Conservation (phyloP, 2,113 vertebrate species). For the Talpa occidentalis region DNA sequence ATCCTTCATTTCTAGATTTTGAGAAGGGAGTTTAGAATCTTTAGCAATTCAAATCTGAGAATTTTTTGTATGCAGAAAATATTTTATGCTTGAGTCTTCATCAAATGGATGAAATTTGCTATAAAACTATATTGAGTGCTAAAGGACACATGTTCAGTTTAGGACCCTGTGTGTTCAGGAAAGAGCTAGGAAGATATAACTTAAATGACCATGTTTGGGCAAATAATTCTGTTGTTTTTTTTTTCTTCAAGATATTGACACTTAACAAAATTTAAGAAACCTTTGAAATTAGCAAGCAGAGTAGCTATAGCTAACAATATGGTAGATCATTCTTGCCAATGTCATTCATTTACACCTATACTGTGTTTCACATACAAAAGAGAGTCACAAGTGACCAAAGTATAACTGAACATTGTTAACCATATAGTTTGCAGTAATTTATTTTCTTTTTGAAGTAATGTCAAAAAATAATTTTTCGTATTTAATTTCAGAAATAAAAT, state of each 20-base stretch:
- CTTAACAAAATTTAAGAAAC: background rate
- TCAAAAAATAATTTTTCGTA: background rate
- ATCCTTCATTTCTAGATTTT: background rate
- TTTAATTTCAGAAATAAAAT: slow-evolving; percentile 53
- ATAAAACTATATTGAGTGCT: background rate
- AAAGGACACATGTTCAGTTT: background rate
- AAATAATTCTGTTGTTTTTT: background rate
- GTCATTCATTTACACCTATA: background rate
- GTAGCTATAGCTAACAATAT: background rate
- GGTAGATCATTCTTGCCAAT: background rate
- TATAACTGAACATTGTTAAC: background rate
- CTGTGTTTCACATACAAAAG: background rate
- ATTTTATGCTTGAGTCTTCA: background rate
- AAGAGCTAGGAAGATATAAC: background rate
- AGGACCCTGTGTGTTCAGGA: background rate
- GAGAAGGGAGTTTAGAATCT: background rate
- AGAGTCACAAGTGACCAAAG: background rate
- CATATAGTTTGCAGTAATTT: background rate
- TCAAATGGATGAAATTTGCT: background rate
- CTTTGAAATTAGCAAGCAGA: too few species aligned
- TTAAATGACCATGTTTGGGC: background rate
- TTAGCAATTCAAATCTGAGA: background rate
- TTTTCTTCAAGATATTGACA: background rate
- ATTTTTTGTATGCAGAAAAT: background rate
- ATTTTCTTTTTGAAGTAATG: background rate